Conservation (phyloP, 1,140 invertebrate species). For the Scaptomyza montana region DNA sequence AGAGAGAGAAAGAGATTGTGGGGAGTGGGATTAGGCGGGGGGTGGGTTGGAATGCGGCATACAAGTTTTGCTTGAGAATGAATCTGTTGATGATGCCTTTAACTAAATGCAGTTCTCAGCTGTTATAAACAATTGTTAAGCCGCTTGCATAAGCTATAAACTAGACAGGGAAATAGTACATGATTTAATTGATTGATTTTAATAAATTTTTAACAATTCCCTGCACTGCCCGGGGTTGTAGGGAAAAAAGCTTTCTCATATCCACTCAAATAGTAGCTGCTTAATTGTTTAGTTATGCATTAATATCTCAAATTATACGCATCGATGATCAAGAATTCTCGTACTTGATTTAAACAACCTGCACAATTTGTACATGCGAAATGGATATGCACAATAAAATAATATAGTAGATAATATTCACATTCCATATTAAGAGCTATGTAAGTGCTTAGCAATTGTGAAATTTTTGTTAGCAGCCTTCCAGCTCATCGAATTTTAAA, state of each 20-base stretch:
- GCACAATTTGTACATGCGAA: conserved; percentile 36
- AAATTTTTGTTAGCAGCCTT: conserved; percentile 52
- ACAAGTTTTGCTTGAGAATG: conserved; percentile 1
- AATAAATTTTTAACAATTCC: not conserved
- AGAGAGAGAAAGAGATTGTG: not conserved
- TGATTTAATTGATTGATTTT: conserved; percentile 37
- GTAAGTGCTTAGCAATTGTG: conserved; percentile 46
- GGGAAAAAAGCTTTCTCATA: not conserved
- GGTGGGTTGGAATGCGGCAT: conserved; percentile 13
- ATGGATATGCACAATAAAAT: conserved; percentile 50
- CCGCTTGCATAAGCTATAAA: no score
- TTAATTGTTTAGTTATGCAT: conserved; percentile 61
- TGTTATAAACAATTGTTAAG: conserved; percentile 3
- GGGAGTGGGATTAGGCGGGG: not conserved
- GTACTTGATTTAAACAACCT: not conserved
- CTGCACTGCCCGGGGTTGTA: not conserved
- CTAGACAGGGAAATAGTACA: conserved; percentile 2
- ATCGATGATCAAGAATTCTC: conserved; percentile 32
- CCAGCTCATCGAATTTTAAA: conserved; percentile 1
- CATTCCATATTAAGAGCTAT: not conserved
- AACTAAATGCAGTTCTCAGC: conserved; percentile 12
- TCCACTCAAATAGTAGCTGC: conserved; percentile 47
- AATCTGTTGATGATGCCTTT: not conserved
- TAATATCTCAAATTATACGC: conserved; percentile 54
- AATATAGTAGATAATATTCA: conserved; percentile 7